Conservation (phyloP, 2,797 vertebrate genomes). For the Glossophaga mutica region DNA sequence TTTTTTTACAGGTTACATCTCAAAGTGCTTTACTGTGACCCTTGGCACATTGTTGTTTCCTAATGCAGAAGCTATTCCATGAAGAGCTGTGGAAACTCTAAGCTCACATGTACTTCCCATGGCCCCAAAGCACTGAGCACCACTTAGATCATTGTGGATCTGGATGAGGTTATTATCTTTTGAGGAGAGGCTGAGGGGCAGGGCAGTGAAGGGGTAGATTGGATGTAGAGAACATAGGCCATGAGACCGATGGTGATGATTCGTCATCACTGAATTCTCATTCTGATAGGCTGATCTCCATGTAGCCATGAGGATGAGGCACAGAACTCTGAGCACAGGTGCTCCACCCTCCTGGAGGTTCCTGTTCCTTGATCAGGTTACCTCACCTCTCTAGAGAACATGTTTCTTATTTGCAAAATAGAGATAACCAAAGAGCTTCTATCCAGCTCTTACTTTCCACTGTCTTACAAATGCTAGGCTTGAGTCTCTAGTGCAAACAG, state of each 20-base stretch:
- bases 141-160: not conserved
- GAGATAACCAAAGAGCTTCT: not conserved
- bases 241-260: fast-evolving
- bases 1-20: not conserved
- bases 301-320: not conserved
- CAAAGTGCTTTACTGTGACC: not conserved
- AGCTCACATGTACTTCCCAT: fast-evolving
- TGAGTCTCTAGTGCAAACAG: not conserved
- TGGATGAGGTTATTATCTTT: not conserved
- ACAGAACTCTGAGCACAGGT: too few species aligned
- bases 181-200: not conserved
- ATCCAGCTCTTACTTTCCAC: not conserved
- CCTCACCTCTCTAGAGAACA: not conserved
- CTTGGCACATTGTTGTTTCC: not conserved
- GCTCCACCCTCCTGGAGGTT: not conserved
- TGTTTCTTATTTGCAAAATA: not conserved
- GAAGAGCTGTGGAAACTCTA: not conserved
- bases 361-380: not conserved
- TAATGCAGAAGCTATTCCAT: not conserved
- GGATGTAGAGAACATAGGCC: not conserved
- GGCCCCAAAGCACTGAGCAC: not conserved
- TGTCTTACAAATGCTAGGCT: not conserved
- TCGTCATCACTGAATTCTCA: not conserved
- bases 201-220: not conserved
- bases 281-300: not conserved